Evolutionary conservation across 1,140 invertebrate species (phyloP), one percentile per base, ranked within the genome.

Genomic region (Atta colombica): DNA sequence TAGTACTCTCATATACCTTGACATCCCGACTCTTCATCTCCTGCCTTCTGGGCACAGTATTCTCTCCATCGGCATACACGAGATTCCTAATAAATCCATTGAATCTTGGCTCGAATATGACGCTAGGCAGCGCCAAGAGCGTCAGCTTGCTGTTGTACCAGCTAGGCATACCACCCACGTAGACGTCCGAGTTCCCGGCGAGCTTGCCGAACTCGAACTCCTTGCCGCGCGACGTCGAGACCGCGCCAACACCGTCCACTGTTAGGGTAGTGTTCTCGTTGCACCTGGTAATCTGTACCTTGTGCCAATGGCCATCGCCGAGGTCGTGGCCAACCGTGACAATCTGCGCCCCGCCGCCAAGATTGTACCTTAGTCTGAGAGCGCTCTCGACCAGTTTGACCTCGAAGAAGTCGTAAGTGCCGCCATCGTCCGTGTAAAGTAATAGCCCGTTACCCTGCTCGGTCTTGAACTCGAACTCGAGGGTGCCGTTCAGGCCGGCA

Each of bases 371-470:
- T 87, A 99, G 94, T 69, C 98, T 96, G n/a, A 99, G 95, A 0
- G 97, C 97, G 28, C 98, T 98, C 93, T 99, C 98, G 6, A 99
- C 98, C 18, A 99, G 96, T 93, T 99, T 99, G 71, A 99, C 95
- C 95, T 99, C 98, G 94, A 99, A 98, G 95, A 99, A 99, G 94
- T 99, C 98, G 92, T 98, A 98, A 21, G 97, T 98, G 14, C 98
- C 98, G 6, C 98, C 98, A 93, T 99, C 99, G 93, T 99, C 98
- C 1, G 98, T 99, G 94, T 99, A 99, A 61, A 99, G 95, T 21
- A 99, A 95, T 81, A 99, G 94, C 8, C 98, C 98, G 95, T 98
- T 98, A 0, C 98, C 98, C 93, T 98, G 97, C 77, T 98, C 97
- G 5, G 98, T 99, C 95, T 98, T 98, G 95, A 99, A 99, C 94